A percentile compares a stretch with the other conserved stretches of the same genome.
These are phyloP conservation scores for Xanthorhoe spadicearia DNA, from an alignment of 2,888 invertebrate species.

Conservation along the genomic window DNA sequence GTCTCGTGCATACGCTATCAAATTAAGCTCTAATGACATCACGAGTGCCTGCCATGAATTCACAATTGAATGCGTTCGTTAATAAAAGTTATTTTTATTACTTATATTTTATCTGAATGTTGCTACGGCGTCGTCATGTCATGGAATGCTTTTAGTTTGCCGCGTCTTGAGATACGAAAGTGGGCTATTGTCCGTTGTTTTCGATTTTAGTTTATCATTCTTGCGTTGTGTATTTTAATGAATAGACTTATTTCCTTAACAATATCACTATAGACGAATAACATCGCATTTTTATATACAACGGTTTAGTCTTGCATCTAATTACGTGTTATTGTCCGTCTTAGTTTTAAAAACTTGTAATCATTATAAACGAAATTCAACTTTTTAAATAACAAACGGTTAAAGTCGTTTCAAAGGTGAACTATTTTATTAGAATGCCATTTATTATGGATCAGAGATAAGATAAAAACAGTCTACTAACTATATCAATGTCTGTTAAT, in stretches of 20 bases:
- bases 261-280: conserved; percentile 17
- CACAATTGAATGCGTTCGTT: conserved; percentile 75
- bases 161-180: conserved; percentile 62
- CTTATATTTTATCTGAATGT: conserved; percentile 51
- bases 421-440: conserved; percentile 1
- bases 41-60: conserved; percentile 66
- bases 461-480: conserved; percentile 8
- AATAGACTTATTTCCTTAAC: conserved; percentile 39
- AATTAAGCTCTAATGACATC: conserved; percentile 69
- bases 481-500: conserved; percentile 14
- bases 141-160: conserved; percentile 63
- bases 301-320: conserved; percentile 14
- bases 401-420: conserved; percentile 6
- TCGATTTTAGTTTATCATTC: conserved; percentile 63
- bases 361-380: neutral
- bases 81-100: conserved; percentile 65
- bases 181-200: conserved; percentile 69
- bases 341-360: neutral
- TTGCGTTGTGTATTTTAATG: conserved; percentile 51
- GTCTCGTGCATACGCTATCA: conserved; percentile 59
- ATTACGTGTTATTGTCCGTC: neutral
- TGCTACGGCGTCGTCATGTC: conserved; percentile 51
- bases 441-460: neutral
- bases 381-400: neutral
- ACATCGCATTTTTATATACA: conserved; percentile 5